A percentile compares a stretch with the other conserved stretches of the same genome.
Conservation (phyloP, 1,140 invertebrate genomes). For the Dreissena rostriformis region DNA sequence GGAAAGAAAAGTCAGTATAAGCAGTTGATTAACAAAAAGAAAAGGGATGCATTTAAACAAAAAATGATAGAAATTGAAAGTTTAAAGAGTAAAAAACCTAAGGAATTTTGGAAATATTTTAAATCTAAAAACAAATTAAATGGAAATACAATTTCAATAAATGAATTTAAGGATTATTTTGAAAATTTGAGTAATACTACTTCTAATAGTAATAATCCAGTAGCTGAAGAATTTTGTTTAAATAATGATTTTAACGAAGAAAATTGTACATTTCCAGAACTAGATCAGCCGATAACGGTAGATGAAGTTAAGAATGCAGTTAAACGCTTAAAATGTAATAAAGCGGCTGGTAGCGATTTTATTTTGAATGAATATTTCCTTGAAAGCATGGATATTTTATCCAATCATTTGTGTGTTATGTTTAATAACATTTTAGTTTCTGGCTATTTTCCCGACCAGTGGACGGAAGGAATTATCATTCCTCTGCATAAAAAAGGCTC, state of each 20-base stretch:
- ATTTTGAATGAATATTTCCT: too few species aligned
- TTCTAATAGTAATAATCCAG: background rate
- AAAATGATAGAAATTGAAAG: background rate
- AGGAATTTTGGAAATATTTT: conserved; percentile 10
- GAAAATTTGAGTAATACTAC: background rate
- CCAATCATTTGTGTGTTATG: background rate
- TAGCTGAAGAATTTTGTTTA: background rate
- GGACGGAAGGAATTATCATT: conserved; percentile 1
- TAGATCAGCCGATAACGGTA: background rate
- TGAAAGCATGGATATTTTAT: background rate
- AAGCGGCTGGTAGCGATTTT: background rate
- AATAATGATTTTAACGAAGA: too few species aligned
- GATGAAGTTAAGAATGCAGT: background rate
- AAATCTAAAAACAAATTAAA: background rate
- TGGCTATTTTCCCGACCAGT: background rate
- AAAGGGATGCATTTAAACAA: background rate
- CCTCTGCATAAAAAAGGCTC: background rate
- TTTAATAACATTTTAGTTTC: conserved; percentile 15
- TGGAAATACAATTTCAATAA: background rate
- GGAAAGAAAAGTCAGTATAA: background rate
- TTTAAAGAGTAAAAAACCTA: background rate
- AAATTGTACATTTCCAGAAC: background rate
- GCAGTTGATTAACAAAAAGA: too few species aligned
- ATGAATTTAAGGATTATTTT: background rate
- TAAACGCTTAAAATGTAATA: background rate